Percentiles rank a stretch among this genome's conserved stretches.
Evolutionary conservation across 2,113 vertebrate species (phyloP).

Genomic region (Cryptotis parvus): DNA sequence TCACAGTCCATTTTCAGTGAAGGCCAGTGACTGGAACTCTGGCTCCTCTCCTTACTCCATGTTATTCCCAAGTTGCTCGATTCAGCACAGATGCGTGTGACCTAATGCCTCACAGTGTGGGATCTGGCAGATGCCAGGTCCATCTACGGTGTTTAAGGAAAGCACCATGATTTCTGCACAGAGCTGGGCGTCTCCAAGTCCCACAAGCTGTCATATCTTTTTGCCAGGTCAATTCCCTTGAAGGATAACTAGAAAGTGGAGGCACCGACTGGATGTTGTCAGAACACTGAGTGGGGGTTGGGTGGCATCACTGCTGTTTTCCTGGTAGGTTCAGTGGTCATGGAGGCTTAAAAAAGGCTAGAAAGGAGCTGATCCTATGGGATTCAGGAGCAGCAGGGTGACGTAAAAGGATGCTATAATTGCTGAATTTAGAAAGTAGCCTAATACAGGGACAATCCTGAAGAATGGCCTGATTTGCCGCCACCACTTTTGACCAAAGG

Average conservation of each 20-base stretch:
- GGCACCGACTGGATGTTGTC: conserved; percentile 90
- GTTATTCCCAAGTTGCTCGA: conserved; percentile 92
- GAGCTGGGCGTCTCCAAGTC: conserved; percentile 92
- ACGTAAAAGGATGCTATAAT: conserved; percentile 88
- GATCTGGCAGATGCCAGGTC: conserved; percentile 89
- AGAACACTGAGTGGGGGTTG: conserved; percentile 89
- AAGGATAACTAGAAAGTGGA: conserved; percentile 91
- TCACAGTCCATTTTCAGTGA: conserved; percentile 86
- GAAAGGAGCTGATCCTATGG: conserved; percentile 92
- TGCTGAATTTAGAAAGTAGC: conserved; percentile 89
- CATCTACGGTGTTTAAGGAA: conserved; percentile 93
- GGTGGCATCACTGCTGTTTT: too few relatives aligned
- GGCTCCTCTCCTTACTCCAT: conserved; percentile 88
- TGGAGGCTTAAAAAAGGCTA: conserved; percentile 91
- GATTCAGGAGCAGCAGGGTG: conserved; percentile 93
- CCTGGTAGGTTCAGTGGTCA: neutral
- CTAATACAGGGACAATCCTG: conserved; percentile 91
- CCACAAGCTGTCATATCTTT: conserved; percentile 91
- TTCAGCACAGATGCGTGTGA: conserved; percentile 91
- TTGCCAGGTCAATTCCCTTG: conserved; percentile 92
- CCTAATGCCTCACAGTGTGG: conserved; percentile 92
- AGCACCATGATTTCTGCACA: conserved; percentile 92
- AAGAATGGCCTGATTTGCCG: conserved; percentile 94
- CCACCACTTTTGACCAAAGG: conserved; percentile 81
- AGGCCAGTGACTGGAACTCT: conserved; percentile 87